phyloP scores from a whole-genome alignment of 2,797 vertebrate genomes.

The Pseudotriccus pelzelni region DNA sequence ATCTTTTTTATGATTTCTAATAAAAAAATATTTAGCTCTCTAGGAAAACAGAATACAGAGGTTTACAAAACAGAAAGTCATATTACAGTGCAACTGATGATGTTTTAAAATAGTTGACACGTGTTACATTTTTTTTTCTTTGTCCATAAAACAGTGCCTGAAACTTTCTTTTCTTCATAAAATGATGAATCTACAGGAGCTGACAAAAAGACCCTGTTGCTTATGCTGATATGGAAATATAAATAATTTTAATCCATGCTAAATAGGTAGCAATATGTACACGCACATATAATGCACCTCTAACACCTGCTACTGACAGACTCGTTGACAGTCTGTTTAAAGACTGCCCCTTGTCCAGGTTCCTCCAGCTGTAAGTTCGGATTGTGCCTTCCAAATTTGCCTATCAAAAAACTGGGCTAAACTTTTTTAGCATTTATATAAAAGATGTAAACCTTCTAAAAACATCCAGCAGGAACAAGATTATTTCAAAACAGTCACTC shows the following conservation, averaged over 20 bases:
- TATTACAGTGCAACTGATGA: not conserved
- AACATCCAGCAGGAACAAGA: not conserved
- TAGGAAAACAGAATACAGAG: not conserved
- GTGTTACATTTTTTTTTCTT: not conserved
- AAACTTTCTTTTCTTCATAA: not conserved
- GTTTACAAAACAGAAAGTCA: not conserved
- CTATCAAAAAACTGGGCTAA: not conserved
- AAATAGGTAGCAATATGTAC: not conserved
- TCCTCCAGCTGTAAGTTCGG: not conserved
- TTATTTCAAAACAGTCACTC: not conserved
- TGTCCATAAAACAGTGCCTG: not conserved
- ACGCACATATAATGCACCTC: not conserved
- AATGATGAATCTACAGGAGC: not conserved
- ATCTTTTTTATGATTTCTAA: not conserved
- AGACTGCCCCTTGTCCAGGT: not conserved
- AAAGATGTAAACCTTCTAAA: constrained; percentile 1
- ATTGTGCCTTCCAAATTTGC: not conserved
- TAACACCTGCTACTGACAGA: not conserved
- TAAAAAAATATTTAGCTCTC: not conserved
- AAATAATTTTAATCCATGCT: not conserved
- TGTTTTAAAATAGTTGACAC: not conserved
- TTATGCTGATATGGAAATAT: not conserved
- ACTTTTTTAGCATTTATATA: not conserved
- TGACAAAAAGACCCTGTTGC: not conserved
- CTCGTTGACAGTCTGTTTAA: not conserved